Percentiles rank a stretch among this genome's conserved stretches.
Conservation (phyloP, 2,113 vertebrate species). For the Nasalis larvatus region DNA sequence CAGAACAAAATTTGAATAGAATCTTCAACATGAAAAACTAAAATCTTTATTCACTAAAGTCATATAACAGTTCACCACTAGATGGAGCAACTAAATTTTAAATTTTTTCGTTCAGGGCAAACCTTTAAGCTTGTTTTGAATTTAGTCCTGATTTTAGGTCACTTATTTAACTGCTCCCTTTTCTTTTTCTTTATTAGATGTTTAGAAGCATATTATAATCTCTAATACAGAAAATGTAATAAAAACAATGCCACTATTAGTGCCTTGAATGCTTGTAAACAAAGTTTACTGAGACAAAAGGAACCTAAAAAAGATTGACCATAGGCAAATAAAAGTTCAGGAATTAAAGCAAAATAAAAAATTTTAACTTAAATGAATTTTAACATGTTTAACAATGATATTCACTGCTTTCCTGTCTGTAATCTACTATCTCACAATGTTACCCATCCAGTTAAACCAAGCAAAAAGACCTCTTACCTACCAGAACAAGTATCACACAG, state of each 20-base stretch:
- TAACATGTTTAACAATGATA: not conserved
- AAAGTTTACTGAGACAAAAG: not conserved
- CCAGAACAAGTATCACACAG: not conserved
- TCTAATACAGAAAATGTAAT: not conserved
- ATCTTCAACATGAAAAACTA: slow-evolving; percentile 8
- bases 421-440: not conserved
- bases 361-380: not conserved
- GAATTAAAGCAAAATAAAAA: slow-evolving; percentile 36
- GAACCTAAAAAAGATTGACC: not conserved
- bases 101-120: slow-evolving; percentile 59
- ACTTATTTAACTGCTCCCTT: not conserved
- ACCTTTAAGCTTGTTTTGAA: slow-evolving; percentile 51
- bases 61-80: slow-evolving; percentile 82
- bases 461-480: not conserved
- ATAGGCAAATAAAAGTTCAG: not conserved
- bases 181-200: not conserved
- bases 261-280: not conserved
- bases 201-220: slow-evolving; percentile 20
- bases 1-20: slow-evolving; percentile 43
- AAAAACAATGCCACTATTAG: not conserved
- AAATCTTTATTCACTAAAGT: slow-evolving; percentile 4
- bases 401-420: not conserved
- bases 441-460: not conserved
- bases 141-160: slow-evolving; percentile 36
- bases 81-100: slow-evolving; percentile 87